Conservation (phyloP, 2,113 vertebrate genomes). For the Columba livia region DNA sequence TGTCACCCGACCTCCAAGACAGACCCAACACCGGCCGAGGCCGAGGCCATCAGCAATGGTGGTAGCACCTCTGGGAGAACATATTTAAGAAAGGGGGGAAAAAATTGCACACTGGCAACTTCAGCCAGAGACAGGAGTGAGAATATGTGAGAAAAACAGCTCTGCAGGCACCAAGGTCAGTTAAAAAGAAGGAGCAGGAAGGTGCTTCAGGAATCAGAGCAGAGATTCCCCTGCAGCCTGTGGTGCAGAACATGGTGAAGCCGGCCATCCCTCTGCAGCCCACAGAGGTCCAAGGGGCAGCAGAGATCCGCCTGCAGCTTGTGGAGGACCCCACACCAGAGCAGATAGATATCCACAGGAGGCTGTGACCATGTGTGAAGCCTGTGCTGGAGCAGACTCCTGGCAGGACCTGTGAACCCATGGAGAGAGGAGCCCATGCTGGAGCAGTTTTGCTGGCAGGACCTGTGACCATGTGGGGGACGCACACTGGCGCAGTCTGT, state of each 20-base stretch:
- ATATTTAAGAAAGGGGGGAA: background rate
- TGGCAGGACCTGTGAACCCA: no score
- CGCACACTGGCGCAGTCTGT: accelerated
- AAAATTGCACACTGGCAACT: background rate
- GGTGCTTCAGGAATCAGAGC: background rate
- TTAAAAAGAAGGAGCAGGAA: background rate
- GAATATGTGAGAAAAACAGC: background rate
- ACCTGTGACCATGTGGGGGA: no score
- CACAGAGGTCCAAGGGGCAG: background rate
- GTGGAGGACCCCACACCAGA: background rate
- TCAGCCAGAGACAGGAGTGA: background rate
- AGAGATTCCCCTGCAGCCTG: background rate
- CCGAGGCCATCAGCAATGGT: accelerated
- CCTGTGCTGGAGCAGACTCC: no score
- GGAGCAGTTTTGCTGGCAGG: no score
- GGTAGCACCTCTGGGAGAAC: background rate
- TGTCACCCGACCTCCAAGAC: background rate
- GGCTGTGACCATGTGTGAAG: background rate
- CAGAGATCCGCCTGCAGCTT: background rate
- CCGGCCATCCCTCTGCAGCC: background rate
- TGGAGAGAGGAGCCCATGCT: background rate
- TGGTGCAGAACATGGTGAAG: background rate
- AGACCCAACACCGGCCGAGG: background rate
- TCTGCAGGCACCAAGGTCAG: no score
- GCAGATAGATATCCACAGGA: background rate